A percentile compares a stretch with the other conserved stretches of the same genome.
Evolutionary conservation across 2,113 vertebrate genomes (phyloP).

Genomic region (Trichechus manatus): DNA sequence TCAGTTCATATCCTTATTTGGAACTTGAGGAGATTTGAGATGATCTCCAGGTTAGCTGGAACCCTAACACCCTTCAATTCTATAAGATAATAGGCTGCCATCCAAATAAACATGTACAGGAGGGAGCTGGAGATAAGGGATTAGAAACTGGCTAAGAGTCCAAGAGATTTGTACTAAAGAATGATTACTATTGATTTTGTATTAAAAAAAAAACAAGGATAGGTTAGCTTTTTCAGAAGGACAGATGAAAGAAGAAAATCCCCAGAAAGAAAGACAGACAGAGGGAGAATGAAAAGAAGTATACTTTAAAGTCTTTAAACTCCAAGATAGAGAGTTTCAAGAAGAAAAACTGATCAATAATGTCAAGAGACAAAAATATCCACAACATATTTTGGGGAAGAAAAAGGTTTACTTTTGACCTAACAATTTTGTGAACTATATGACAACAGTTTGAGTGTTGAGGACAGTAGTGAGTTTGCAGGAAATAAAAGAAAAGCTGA

Average conservation of each 20-base stretch:
- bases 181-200: conserved; percentile 59
- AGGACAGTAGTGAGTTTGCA: not conserved
- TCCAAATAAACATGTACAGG: conserved; percentile 10
- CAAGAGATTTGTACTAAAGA: conserved; percentile 30
- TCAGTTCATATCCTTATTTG: not conserved
- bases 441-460: not conserved
- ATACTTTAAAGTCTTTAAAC: conserved; percentile 1
- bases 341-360: conserved; percentile 51
- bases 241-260: conserved; percentile 40
- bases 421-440: not conserved
- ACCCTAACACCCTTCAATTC: not conserved
- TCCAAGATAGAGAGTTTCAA: conserved; percentile 6
- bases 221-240: conserved; percentile 2
- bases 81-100: conserved; percentile 17
- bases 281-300: not conserved
- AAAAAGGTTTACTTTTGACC: not conserved
- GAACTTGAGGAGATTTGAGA: conserved; percentile 19
- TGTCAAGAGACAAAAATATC: not conserved
- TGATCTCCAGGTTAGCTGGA: conserved; percentile 31
- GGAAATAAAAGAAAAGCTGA: not conserved
- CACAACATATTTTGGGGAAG: not conserved
- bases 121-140: conserved; percentile 34
- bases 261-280: not conserved
- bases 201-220: not conserved
- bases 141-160: conserved; percentile 24